Base-by-base conservation (phyloP, 2,888 invertebrate genomes). In the Papilio protenor region DNA sequence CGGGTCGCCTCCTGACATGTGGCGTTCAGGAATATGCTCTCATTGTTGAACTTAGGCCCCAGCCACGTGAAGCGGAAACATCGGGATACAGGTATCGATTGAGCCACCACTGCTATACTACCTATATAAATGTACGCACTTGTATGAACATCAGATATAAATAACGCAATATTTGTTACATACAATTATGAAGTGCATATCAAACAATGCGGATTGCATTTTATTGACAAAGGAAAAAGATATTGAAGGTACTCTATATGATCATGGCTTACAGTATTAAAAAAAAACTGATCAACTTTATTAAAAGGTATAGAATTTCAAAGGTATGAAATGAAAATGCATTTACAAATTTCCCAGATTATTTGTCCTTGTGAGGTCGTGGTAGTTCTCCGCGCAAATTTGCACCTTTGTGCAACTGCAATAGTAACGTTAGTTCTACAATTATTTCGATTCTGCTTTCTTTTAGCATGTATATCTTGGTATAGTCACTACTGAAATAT, bases 21-120 rank as follows among this genome's bases (percentile, higher is more conserved):
- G 1, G 95, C 94, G 81, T 95, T 95, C 80, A 90, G 80, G 76
- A 95, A 95, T 3, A 87, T 87, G 81, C 95, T 95, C 40, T 93
- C 89, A 82, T 96, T 96, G 85, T 95, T 95, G 82, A 87, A 96
- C 80, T 95, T 93, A 0, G 96, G 96, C 0, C 97, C 97, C 2
- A 97, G 89, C 97, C 97, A 97, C 0, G 96, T 96, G 85, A 96
- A 96, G 81, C 96, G 95, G 88, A 95, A 96, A 85, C 97, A 97
- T 71, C 91, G 88, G 0, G 86, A 69, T 4, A 79, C 86, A 3
- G 80, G 80, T 2, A 75, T 77, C 2, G 87, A 78, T 69, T 88
- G 88, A 16, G 85, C 83, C 14, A 85, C 83, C 76, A 85, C 83
- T 61, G 84, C 79, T 40, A 84, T 80, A 72, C 85, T 82, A 81